A percentile compares a stretch with the other conserved stretches of the same genome.
Evolutionary conservation across 2,797 vertebrate species (phyloP).

Genomic region (Tokudaia muenninki): DNA sequence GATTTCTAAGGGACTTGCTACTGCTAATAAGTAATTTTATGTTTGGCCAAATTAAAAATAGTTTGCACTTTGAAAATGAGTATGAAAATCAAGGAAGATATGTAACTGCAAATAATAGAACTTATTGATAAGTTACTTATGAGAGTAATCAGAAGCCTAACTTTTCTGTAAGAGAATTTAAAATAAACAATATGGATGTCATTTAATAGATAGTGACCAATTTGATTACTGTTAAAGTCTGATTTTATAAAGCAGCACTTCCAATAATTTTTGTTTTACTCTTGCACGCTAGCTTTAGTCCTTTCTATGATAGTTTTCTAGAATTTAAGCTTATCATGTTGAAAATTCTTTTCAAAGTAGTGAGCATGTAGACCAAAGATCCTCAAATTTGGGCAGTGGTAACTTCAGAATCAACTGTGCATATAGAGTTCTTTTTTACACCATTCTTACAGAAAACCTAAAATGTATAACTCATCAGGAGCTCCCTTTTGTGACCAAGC

Average conservation of each 20-base stretch:
- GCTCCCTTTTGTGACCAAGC: constrained; percentile 92
- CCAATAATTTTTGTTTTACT: background rate
- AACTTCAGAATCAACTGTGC: background rate
- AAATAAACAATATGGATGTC: background rate
- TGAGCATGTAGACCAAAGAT: background rate
- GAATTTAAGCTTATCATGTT: background rate
- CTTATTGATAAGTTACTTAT: background rate
- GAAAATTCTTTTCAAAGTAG: background rate
- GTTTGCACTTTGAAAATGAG: background rate
- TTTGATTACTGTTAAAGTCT: background rate
- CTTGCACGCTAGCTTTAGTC: background rate
- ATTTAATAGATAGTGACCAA: background rate
- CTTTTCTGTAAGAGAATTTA: background rate
- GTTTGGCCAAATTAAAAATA: background rate
- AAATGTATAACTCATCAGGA: background rate
- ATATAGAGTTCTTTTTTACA: background rate
- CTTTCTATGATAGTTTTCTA: background rate
- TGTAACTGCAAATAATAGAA: background rate
- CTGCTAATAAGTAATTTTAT: background rate
- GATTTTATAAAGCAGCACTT: background rate
- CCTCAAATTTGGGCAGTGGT: background rate
- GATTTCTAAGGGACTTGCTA: background rate
- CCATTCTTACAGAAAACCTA: background rate
- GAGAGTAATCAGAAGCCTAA: background rate
- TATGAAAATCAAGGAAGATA: background rate